Evolutionary conservation across 2,113 vertebrate species (phyloP).

Genomic region (Cichladusa arquata): DNA sequence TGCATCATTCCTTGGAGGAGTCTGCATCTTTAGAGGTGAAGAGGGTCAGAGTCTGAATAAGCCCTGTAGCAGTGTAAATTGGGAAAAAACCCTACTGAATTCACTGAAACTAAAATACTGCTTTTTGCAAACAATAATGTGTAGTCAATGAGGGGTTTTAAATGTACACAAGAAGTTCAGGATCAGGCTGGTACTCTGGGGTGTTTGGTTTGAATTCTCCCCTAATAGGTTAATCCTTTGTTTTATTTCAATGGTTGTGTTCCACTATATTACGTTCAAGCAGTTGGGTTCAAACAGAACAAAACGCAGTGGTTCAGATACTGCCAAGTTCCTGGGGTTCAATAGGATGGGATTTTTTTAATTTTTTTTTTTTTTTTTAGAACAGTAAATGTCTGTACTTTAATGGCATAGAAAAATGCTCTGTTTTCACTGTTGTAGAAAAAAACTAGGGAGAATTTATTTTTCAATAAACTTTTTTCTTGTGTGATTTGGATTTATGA

Average conservation of each 20-base stretch:
- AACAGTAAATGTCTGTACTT: constrained; percentile 72
- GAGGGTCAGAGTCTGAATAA: not conserved
- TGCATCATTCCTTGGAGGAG: not conserved
- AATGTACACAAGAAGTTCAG: not conserved
- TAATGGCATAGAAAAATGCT: constrained; percentile 68
- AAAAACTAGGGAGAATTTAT: constrained; percentile 92
- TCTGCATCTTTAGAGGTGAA: not conserved
- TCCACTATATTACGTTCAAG: constrained; percentile 64
- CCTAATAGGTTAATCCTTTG: not conserved
- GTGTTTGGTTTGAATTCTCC: not conserved
- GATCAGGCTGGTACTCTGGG: not conserved
- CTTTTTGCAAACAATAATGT: not conserved
- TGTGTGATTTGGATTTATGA: constrained; percentile 76
- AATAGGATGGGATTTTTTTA: not conserved
- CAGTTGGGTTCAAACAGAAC: constrained; percentile 44
- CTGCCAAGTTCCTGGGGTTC: constrained; percentile 46
- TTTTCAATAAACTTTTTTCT: constrained; percentile 93
- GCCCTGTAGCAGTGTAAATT: not conserved
- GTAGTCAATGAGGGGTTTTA: not conserved
- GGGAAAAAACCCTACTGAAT: not conserved
- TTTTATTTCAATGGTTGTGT: constrained; percentile 38
- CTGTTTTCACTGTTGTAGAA: constrained; percentile 81
- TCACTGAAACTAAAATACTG: not conserved
- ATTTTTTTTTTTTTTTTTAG: not conserved
- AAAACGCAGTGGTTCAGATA: constrained; percentile 24